Conservation (phyloP, 2,113 vertebrate genomes). For the Apodemus speciosus region DNA sequence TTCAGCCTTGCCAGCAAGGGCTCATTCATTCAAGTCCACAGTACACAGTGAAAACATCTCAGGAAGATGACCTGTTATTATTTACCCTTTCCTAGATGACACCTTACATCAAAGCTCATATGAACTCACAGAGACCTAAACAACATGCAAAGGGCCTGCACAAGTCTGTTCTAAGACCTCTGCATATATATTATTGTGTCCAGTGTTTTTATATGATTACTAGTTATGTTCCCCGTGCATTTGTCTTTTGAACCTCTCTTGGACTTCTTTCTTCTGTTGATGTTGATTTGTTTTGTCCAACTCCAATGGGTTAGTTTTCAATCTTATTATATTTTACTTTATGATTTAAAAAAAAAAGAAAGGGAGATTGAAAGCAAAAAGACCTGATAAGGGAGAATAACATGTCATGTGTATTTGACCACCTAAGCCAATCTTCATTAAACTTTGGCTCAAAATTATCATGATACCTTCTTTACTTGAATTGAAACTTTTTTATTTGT, state of each 20-base stretch:
- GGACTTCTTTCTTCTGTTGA: neutral
- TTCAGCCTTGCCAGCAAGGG: no score
- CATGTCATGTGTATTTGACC: neutral
- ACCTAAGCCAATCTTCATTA: neutral
- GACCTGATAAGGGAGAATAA: neutral
- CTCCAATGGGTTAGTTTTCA: neutral
- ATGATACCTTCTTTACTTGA: neutral
- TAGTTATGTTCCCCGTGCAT: accelerated
- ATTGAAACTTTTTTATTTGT: neutral
- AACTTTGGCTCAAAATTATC: neutral
- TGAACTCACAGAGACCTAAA: neutral
- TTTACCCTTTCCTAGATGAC: no score
- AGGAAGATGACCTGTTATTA: no score
- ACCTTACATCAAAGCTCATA: neutral
- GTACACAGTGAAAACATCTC: no score
- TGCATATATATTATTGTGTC: neutral
- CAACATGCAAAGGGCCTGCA: neutral
- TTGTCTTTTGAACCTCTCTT: neutral
- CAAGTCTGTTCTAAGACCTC: no score
- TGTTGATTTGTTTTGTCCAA: neutral
- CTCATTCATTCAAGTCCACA: no score
- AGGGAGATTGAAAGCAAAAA: neutral
- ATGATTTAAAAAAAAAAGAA: neutral
- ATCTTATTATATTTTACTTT: neutral
- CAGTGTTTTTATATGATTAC: neutral